phyloP scores from a whole-genome alignment of 1,140 invertebrate genomes.

The Cydia splendana region DNA sequence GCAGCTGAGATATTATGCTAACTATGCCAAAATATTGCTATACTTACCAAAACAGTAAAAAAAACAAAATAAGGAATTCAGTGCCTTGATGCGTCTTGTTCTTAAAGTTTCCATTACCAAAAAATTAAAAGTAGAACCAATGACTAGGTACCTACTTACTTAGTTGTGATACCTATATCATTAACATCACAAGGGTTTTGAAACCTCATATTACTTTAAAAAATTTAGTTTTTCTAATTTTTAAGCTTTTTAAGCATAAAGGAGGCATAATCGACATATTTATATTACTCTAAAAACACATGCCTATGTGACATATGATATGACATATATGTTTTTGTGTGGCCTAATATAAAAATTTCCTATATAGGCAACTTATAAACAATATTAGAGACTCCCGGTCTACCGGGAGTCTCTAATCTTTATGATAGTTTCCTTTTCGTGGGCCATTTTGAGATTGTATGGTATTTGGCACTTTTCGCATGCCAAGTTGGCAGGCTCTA shows the following conservation, averaged over 20 bases:
- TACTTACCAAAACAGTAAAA: constrained; percentile 24
- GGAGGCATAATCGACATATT: not conserved
- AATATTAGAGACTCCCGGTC: too few species aligned
- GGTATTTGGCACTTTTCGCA: too few species aligned
- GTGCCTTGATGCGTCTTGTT: constrained; percentile 43
- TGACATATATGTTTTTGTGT: not conserved
- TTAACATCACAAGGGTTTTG: not conserved
- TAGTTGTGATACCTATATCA: not conserved
- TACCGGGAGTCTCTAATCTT: too few species aligned
- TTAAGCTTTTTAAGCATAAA: not conserved
- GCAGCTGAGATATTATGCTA: not conserved
- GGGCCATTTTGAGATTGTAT: too few species aligned
- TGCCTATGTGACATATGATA: too few species aligned
- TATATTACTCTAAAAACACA: not conserved
- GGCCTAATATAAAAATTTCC: not conserved
- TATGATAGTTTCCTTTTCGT: too few species aligned
- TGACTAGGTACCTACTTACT: not conserved
- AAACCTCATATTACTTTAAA: not conserved
- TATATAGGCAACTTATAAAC: too few species aligned
- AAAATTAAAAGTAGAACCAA: not conserved
- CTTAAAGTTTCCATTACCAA: not conserved
- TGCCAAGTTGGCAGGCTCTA: too few species aligned
- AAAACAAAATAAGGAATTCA: constrained; percentile 38
- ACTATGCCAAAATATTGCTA: constrained; percentile 4
- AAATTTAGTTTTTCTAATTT: not conserved